A percentile compares a stretch with the other conserved stretches of the same genome.
Conservation (phyloP, 2,888 invertebrate genomes). For the Tenodera sinensis region DNA sequence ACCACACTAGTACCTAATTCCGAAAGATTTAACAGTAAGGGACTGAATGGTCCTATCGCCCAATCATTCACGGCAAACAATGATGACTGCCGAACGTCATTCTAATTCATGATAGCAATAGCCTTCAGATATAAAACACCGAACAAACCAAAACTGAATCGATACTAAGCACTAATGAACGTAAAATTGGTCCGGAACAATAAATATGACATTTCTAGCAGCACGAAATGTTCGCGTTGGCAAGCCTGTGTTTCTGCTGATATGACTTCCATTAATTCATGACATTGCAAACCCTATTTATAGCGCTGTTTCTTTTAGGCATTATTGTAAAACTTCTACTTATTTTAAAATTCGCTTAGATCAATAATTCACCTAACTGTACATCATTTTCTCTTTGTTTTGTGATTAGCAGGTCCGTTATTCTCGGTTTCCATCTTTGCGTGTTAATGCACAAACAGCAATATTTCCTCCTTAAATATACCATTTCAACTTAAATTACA, state of each 20-base stretch:
- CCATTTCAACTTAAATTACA: neutral
- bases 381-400: neutral
- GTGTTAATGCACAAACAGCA: neutral
- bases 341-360: neutral
- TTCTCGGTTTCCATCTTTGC: neutral
- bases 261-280: neutral
- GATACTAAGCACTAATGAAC: neutral
- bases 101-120: neutral
- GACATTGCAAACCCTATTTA: neutral
- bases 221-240: neutral
- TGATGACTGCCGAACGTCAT: neutral
- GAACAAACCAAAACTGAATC: neutral
- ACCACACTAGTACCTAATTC: too few species aligned
- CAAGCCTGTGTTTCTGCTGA: neutral
- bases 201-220: neutral
- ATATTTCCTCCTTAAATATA: neutral
- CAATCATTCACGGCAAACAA: neutral
- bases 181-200: slow-evolving; percentile 30
- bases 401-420: neutral
- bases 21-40: too few species aligned
- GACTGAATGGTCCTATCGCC: neutral
- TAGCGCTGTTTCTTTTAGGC: neutral
- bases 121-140: neutral
- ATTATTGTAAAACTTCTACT: neutral
- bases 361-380: neutral